Conservation (phyloP, 1,140 invertebrate species). For the Pseudoatta argentina region DNA sequence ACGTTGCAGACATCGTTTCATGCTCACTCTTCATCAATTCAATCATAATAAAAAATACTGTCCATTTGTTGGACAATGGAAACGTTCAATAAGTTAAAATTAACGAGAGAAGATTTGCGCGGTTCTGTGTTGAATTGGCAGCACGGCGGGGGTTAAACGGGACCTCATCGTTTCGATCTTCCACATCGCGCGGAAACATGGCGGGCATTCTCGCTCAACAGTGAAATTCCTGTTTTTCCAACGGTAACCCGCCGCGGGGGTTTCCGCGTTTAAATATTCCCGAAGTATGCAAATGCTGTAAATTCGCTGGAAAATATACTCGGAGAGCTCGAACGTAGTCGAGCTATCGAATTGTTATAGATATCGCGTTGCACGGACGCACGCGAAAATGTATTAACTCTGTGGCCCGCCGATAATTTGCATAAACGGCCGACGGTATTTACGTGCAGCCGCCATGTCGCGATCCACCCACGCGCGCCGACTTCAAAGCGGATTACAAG, state of each 20-base stretch:
- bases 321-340: constrained; percentile 2
- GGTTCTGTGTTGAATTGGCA: constrained; percentile 12
- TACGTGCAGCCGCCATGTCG: constrained; percentile 59
- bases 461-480: constrained; percentile 43
- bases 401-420: constrained; percentile 74
- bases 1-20: not conserved
- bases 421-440: constrained; percentile 73
- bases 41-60: not conserved
- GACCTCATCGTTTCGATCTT: constrained; percentile 61
- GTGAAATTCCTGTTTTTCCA: constrained; percentile 64
- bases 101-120: constrained; percentile 12
- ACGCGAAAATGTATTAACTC: constrained; percentile 73
- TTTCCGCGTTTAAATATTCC: constrained; percentile 63
- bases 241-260: constrained; percentile 58
- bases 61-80: not conserved
- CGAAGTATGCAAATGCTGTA: constrained; percentile 66
- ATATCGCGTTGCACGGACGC: constrained; percentile 40
- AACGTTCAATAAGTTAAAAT: not conserved
- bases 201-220: constrained; percentile 58
- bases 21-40: too few species aligned
- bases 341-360: constrained; percentile 40
- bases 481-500: constrained; percentile 76
- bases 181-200: constrained; percentile 62
- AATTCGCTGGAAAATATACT: constrained; percentile 67
- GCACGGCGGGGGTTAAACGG: constrained; percentile 12